Base-by-base conservation (phyloP, 2,888 invertebrate genomes). In the Trachelus tabidus region DNA sequence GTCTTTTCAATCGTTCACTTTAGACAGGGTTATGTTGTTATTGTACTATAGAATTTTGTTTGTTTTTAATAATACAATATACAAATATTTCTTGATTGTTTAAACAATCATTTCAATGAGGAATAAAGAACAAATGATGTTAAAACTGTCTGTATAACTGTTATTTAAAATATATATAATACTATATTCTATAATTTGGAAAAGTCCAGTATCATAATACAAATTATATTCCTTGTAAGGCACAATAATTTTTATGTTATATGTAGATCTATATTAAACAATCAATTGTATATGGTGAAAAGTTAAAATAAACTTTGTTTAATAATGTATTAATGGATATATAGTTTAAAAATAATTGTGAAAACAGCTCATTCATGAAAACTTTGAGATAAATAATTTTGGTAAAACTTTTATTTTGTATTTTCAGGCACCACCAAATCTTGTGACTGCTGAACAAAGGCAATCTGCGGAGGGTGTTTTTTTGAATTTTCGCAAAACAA, bases 391-490 rank as follows among this genome's bases (percentile, higher is more conserved):
- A 23, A 56, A 56, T 23, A 23, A 9, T 56, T 56, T 56, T 56
- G 23, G 56, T 23, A 23, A 56, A 56, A 23, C 23, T 9, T 56
- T 56, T 56, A 23, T 56, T 23, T 56, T 77, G 35, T 77, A 79
- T 82, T 90, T 90, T 78, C 89, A 97, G 97, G 97, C 97, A 80
- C 95, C 97, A 69, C 96, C 97, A 80, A 95, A 95, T 90, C 85
- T 96, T 85, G 96, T 97, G 76, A 94, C 95, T 69, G 93, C 94
- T 84, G 96, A 96, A 85, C 96, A 97, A 91, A 93, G 97, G 79
- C 95, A 95, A 85, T 94, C 94, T 80, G 97, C 97, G n/a, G 97
- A 98, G 90, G 93, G 93, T 82, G 94, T 97, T 35, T 96, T 98
- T 89, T 91, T 97, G 56, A 95, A 95, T 90, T 97, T 98, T 89